Evolutionary conservation across 2,888 invertebrate species (phyloP), one percentile per base, ranked within the genome.

Genomic region (Sympetrum striolatum): DNA sequence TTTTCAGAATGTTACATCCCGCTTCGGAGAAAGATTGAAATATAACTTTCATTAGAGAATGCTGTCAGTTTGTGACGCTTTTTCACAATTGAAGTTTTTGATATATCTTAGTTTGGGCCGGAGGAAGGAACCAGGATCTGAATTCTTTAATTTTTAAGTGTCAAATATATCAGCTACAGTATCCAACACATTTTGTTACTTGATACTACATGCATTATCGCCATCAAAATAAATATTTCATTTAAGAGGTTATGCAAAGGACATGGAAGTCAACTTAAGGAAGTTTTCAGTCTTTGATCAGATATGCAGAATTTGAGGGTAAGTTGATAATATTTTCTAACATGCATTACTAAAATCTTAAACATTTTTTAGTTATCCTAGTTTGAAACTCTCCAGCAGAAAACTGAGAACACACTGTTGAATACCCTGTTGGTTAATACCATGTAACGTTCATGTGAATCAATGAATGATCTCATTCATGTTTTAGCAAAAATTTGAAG

Each of bases 271-370:
- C 86, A 37, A 60, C 64, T 37, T 86, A 60, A 86, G 37, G 37
- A 86, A 60, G 35, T 60, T 60, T 86, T 86, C 86, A 86, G 60
- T 86, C 86, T 86, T 60, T 86, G 18, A 60, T 48, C 86, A 86
- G 86, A 86, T n/a, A 86, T 86, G 86, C 86, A 86, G 86, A 58
- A 86, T 58, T 86, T 86, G 86, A 86, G 86, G 86, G 86, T 86
- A 60, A 86, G 86, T 39, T 37, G 1, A 12, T 10, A 12, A 37
- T 44, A 14, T 8, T n/a, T 44, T 81, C 0, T 22, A 81, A 14
- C 1, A 8, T 44, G n/a, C 6, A 25, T 22, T n/a, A 15, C 31
- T 18, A 10, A 39, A 0, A 81, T 8, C 10, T 37, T 60, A 60
- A 64, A 39, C 10, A 64, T 60, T 31, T 0, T 31, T 37, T 44